phyloP scores from a whole-genome alignment of 2,888 invertebrate genomes.

The Eupithecia inturbata region DNA sequence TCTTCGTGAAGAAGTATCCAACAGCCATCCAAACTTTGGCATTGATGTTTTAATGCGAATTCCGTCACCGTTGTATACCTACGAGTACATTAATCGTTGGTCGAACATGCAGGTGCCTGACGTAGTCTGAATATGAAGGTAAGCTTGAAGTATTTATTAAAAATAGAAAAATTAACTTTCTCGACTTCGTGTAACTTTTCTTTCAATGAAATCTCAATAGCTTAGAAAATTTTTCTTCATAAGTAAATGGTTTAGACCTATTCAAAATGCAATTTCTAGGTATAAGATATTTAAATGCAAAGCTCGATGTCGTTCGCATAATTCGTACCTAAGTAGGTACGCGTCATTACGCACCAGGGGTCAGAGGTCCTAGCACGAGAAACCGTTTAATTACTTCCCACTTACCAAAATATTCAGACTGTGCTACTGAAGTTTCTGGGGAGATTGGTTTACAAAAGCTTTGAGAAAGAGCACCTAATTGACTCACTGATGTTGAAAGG shows the following conservation, averaged over 20 bases:
- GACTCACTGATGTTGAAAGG: not conserved
- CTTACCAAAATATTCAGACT: not conserved
- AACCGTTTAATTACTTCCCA: not conserved
- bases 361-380: slow-evolving; percentile 14
- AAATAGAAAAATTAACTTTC: not conserved
- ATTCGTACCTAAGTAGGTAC: slow-evolving; percentile 10
- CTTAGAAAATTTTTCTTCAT: not conserved
- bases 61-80: not conserved
- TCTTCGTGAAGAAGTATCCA: not conserved
- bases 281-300: slow-evolving; percentile 29
- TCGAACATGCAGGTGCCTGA: not conserved
- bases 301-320: slow-evolving; percentile 21
- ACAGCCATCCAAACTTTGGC: not conserved
- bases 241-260: not conserved
- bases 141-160: not conserved
- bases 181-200: not conserved
- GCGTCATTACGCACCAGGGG: slow-evolving; percentile 17
- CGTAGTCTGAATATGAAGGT: not conserved
- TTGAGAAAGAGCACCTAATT: not conserved
- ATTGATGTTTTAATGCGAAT: not conserved
- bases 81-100: not conserved
- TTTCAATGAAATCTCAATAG: slow-evolving; percentile 4
- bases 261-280: slow-evolving; percentile 24
- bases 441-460: not conserved
- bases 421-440: not conserved